A percentile compares a stretch with the other conserved stretches of the same genome.
phyloP scores from a whole-genome alignment of 2,797 vertebrate species.

The Gephyroberyx darwinii region DNA sequence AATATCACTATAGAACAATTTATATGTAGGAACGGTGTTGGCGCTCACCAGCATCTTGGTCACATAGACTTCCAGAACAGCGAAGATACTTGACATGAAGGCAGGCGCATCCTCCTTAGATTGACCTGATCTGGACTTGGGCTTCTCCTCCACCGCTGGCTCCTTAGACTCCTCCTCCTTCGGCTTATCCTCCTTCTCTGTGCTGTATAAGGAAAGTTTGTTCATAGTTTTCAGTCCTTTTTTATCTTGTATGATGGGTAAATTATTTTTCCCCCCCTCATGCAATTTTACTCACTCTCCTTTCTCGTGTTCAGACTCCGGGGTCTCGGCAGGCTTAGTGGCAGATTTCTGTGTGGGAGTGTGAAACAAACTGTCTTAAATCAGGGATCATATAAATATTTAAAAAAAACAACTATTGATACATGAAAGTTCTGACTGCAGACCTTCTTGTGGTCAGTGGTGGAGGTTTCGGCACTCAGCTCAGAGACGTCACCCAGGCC shows the following conservation, averaged over 20 bases:
- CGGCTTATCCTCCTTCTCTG: constrained; percentile 91
- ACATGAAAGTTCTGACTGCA: constrained; percentile 4
- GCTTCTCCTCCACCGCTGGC: constrained; percentile 79
- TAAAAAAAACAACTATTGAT: too few species aligned
- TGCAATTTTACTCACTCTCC: constrained; percentile 89
- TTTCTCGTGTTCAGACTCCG: constrained; percentile 90
- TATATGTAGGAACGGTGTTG: neutral
- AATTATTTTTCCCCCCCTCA: neutral
- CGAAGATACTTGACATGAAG: constrained; percentile 91
- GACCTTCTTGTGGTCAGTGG: constrained; percentile 76
- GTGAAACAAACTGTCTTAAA: neutral
- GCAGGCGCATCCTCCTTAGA: constrained; percentile 85
- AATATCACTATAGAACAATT: too few species aligned
- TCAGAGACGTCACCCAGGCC: constrained; percentile 95
- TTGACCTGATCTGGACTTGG: constrained; percentile 82
- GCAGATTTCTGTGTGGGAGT: constrained; percentile 78
- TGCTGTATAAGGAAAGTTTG: constrained; percentile 73
- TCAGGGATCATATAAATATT: neutral
- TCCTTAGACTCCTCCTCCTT: constrained; percentile 87
- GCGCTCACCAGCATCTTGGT: constrained; percentile 89
- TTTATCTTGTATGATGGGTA: neutral
- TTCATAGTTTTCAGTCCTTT: constrained; percentile 10
- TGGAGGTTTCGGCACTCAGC: constrained; percentile 64
- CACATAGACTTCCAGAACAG: constrained; percentile 89
- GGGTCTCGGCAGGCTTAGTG: constrained; percentile 75